Percentiles rank a stretch among this genome's conserved stretches.
These are phyloP conservation scores for Eospalax fontanierii DNA, from an alignment of 2,797 vertebrate genomes.

Conservation along the genomic window DNA sequence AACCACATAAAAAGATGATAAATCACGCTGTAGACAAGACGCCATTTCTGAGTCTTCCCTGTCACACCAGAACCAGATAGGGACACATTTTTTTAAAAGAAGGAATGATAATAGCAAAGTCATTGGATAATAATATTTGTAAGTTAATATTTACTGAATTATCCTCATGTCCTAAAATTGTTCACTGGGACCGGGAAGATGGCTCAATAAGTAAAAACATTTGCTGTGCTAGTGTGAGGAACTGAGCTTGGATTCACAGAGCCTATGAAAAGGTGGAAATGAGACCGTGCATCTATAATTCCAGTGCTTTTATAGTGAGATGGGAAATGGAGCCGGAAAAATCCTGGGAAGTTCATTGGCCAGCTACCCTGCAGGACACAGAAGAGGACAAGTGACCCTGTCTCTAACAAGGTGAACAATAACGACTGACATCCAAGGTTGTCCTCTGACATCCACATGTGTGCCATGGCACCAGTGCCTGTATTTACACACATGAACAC, in stretches of 20 bases:
- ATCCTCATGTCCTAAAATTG: background rate
- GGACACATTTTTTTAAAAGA: background rate
- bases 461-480: background rate
- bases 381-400: background rate
- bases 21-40: background rate
- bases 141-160: background rate
- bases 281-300: background rate
- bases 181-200: background rate
- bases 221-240: background rate
- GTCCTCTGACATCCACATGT: background rate
- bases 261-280: background rate
- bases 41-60: background rate
- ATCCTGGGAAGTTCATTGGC: background rate
- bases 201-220: background rate
- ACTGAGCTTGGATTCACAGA: background rate
- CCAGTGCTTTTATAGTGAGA: no score
- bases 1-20: background rate
- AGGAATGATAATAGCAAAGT: background rate
- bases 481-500: no score
- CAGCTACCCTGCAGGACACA: background rate
- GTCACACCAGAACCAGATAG: background rate
- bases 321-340: background rate
- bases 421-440: background rate
- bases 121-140: background rate
- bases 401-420: background rate